Percentiles rank a stretch among this genome's conserved stretches.
phyloP scores from a whole-genome alignment of 1,140 invertebrate species.

The Bombus breviceps region DNA sequence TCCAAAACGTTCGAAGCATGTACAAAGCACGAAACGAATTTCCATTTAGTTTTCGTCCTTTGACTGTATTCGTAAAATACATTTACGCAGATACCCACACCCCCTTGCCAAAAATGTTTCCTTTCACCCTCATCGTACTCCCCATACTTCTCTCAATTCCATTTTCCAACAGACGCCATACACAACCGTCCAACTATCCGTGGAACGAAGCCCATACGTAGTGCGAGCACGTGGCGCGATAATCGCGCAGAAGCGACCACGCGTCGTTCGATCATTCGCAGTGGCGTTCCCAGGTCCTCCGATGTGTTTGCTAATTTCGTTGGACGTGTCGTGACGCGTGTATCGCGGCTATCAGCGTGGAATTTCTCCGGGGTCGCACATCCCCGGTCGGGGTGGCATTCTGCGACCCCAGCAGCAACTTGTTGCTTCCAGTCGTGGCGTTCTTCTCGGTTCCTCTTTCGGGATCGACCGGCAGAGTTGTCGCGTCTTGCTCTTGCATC shows the following conservation, averaged over 20 bases:
- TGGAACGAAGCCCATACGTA: neutral
- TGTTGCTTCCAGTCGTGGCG: conserved; percentile 69
- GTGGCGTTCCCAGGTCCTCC: neutral
- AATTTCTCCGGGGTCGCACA: conserved; percentile 57
- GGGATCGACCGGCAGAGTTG: neutral
- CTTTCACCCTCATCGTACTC: too few species aligned
- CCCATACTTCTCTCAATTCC: neutral
- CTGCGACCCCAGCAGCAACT: conserved; percentile 63
- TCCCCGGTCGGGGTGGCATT: conserved; percentile 22
- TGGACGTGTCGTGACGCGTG: conserved; percentile 34
- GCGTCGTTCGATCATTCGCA: neutral
- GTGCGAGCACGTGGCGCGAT: neutral
- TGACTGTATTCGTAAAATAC: too few species aligned
- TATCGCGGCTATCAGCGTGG: conserved; percentile 52
- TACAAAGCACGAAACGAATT: too few species aligned
- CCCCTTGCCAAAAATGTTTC: too few species aligned
- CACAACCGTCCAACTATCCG: neutral
- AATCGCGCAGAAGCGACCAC: neutral
- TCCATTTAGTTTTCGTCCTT: too few species aligned
- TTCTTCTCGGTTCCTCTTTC: conserved; percentile 43
- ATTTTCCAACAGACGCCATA: neutral
- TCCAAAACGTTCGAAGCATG: too few species aligned
- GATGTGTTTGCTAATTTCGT: conserved; percentile 28
- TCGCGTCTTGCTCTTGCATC: conserved; percentile 5
- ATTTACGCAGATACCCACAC: too few species aligned